phyloP scores from a whole-genome alignment of 1,140 invertebrate species.

The Drosophila trapezifrons region DNA sequence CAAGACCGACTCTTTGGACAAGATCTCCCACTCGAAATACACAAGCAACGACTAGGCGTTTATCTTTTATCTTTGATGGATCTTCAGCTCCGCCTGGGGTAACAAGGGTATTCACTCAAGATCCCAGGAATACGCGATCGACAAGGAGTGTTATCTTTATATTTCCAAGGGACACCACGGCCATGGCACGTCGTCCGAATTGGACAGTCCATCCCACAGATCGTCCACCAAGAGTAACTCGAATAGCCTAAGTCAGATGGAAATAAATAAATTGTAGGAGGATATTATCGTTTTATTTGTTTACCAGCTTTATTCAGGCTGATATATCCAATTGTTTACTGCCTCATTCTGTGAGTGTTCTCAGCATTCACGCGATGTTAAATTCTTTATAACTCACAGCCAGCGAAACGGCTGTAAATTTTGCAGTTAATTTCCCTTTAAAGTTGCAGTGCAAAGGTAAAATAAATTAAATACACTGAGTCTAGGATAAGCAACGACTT shows the following conservation, averaged over 20 bases:
- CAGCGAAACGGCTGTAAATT: constrained; percentile 10
- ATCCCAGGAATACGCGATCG: background rate
- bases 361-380: constrained; percentile 50
- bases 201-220: constrained; percentile 16
- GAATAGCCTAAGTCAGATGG: background rate
- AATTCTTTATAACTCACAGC: constrained; percentile 53
- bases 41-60: constrained; percentile 1
- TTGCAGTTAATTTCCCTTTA: constrained; percentile 24
- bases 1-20: background rate
- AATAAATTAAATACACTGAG: background rate
- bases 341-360: background rate
- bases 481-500: background rate
- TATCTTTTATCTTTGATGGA: constrained; percentile 19
- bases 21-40: constrained; percentile 8
- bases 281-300: background rate
- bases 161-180: constrained; percentile 16
- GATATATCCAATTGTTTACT: background rate
- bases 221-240: background rate
- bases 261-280: background rate
- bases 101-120: background rate
- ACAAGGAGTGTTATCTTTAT: constrained; percentile 30
- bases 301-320: background rate
- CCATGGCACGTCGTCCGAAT: constrained; percentile 5
- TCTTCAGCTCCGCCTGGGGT: background rate
- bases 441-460: constrained; percentile 2